Percentiles rank a stretch among this genome's conserved stretches.
Conservation (phyloP, 2,797 vertebrate species). For the Hydrolagus colliei region DNA sequence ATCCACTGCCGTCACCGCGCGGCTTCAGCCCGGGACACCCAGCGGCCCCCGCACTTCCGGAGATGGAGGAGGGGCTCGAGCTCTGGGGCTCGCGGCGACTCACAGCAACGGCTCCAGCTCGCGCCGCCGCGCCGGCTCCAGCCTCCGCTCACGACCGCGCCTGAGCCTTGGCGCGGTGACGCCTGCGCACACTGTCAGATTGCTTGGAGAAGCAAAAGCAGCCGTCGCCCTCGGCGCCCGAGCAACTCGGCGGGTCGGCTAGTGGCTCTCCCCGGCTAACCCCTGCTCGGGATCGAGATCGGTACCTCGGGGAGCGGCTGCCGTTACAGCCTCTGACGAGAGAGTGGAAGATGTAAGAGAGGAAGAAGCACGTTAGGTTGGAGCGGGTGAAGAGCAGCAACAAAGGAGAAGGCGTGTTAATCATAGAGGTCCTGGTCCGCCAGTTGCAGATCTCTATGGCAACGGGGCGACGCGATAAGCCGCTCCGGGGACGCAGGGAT, state of each 20-base stretch:
- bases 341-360: not conserved
- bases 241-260: not conserved
- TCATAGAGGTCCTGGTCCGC: not conserved
- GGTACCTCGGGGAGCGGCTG: not conserved
- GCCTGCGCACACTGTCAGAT: not conserved
- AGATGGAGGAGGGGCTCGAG: not conserved
- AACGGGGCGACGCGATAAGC: too few species aligned
- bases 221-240: not conserved
- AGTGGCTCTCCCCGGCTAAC: too few species aligned
- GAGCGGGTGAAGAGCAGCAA: not conserved
- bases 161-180: not conserved
- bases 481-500: not conserved
- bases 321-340: not conserved
- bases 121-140: not conserved
- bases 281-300: too few species aligned
- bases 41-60: constrained; percentile 25
- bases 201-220: not conserved
- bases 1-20: constrained; percentile 26
- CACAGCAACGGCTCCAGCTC: not conserved
- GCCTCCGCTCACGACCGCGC: too few species aligned
- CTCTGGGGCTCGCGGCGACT: not conserved
- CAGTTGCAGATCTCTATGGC: not conserved
- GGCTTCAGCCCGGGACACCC: constrained; percentile 18
- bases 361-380: not conserved
- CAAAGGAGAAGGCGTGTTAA: not conserved